phyloP scores from a whole-genome alignment of 1,140 invertebrate genomes.

The Drosophila parvula region DNA sequence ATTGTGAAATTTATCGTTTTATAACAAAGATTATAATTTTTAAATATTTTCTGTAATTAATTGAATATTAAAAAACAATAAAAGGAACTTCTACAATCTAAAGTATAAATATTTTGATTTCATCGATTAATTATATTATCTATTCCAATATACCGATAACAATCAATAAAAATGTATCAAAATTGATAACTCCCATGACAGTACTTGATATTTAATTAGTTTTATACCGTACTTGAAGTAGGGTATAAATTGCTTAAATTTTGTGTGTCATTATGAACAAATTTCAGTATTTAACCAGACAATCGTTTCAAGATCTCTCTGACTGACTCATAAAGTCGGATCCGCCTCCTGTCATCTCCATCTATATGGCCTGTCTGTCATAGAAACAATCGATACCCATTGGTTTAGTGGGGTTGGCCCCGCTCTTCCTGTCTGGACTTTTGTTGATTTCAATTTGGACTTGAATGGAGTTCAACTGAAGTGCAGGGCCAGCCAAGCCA shows the following conservation, averaged over 20 bases:
- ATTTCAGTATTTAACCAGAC: not conserved
- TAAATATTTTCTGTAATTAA: not conserved
- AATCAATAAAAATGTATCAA: not conserved
- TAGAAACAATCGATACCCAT: constrained; percentile 23
- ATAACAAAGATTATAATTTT: not conserved
- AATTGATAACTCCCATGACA: too few relatives aligned
- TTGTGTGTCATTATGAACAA: constrained; percentile 1
- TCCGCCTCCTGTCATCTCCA: constrained; percentile 45
- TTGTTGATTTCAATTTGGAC: constrained; percentile 16
- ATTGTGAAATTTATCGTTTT: not conserved
- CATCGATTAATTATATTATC: not conserved
- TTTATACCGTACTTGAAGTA: not conserved
- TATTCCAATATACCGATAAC: not conserved
- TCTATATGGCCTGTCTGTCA: constrained; percentile 27
- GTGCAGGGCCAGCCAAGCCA: constrained; percentile 8
- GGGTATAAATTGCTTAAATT: not conserved
- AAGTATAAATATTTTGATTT: not conserved
- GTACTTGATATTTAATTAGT: not conserved
- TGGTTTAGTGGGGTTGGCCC: constrained; percentile 16
- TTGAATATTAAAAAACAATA: not conserved
- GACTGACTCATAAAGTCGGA: constrained; percentile 9
- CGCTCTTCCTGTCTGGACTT: constrained; percentile 37
- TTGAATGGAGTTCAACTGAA: constrained; percentile 20
- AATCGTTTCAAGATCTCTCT: not conserved
- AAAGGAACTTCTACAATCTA: not conserved